Percentiles rank a stretch among this genome's conserved stretches.
These are phyloP conservation scores for Mesocricetus auratus DNA, from an alignment of 2,113 vertebrate species.

Conservation along the genomic window DNA sequence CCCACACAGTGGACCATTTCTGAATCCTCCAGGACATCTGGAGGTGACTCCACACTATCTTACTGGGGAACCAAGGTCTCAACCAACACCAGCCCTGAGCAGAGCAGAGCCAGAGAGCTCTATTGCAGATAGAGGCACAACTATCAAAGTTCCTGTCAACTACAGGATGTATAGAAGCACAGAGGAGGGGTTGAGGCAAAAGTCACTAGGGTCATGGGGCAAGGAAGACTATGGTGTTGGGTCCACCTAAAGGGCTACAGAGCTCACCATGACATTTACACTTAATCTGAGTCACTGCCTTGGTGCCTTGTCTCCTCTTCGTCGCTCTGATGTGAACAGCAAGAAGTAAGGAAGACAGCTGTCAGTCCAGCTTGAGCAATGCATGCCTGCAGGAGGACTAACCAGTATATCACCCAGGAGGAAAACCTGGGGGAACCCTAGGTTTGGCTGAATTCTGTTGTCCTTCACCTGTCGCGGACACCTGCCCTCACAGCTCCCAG, in stretches of 20 bases:
- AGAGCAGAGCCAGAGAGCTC: neutral
- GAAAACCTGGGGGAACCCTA: neutral
- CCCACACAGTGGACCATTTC: neutral
- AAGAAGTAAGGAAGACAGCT: constrained; percentile 83
- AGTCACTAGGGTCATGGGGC: neutral
- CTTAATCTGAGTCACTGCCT: constrained; percentile 95
- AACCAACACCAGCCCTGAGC: neutral
- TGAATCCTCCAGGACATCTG: neutral
- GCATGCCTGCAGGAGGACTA: neutral
- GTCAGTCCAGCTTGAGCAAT: neutral
- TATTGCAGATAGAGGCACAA: neutral
- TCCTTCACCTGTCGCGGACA: neutral
- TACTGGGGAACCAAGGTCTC: neutral
- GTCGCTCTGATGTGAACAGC: constrained; percentile 91
- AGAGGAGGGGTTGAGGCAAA: constrained; percentile 43
- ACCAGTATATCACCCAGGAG: neutral
- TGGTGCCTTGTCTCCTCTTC: constrained; percentile 92
- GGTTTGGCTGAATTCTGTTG: neutral
- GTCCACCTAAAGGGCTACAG: constrained; percentile 83
- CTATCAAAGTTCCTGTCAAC: neutral
- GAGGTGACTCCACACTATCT: neutral
- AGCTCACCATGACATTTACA: constrained; percentile 92
- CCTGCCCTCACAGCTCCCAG: neutral
- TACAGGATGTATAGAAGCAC: constrained; percentile 67
- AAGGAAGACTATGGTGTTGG: constrained; percentile 51